These are phyloP conservation scores for Nyctibius bracteatus DNA, from an alignment of 2,113 vertebrate species.

Conservation along the genomic window DNA sequence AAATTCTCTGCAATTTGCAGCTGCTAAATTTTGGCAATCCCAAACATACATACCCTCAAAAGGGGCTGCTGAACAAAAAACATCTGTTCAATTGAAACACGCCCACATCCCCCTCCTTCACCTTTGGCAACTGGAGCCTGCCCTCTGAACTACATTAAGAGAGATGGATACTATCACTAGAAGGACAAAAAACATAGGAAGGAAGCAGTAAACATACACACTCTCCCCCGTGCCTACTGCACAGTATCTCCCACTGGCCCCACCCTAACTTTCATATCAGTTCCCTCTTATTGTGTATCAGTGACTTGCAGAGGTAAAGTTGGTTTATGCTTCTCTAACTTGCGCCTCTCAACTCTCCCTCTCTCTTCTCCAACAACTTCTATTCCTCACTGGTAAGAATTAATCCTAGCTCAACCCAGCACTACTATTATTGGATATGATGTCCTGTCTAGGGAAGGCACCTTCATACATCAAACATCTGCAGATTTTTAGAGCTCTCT, in stretches of 20 bases:
- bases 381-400: neutral
- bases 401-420: neutral
- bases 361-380: neutral
- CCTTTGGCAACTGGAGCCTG: neutral
- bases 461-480: neutral
- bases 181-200: neutral
- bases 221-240: neutral
- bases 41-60: neutral
- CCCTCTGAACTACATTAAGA: neutral
- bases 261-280: neutral
- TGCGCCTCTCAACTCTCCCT: neutral
- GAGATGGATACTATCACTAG: neutral
- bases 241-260: neutral
- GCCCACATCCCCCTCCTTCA: neutral
- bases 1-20: neutral
- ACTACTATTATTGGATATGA: neutral
- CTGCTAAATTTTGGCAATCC: neutral
- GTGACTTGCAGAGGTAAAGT: neutral
- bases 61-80: neutral
- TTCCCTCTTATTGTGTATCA: fast-evolving
- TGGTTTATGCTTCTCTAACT: neutral
- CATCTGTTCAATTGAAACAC: neutral
- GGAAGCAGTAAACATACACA: neutral
- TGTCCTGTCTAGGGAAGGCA: neutral
- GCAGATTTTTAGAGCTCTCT: neutral